Percentiles rank a stretch among this genome's conserved stretches.
Conservation (phyloP, 2,113 vertebrate genomes). For the Collichthys lucidus region DNA sequence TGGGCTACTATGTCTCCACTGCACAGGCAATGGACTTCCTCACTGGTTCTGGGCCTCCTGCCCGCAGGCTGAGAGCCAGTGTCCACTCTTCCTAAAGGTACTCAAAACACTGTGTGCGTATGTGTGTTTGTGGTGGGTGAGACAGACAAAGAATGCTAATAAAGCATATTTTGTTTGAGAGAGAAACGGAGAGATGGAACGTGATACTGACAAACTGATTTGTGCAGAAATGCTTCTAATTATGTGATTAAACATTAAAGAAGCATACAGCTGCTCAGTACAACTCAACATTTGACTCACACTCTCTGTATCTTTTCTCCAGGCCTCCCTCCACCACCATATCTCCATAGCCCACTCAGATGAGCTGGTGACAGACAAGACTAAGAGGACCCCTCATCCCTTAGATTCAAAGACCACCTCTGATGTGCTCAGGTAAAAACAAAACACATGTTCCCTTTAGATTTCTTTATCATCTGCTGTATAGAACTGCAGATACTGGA, state of each 20-base stretch:
- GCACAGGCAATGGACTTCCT: conserved; percentile 94
- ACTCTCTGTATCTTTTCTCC: conserved; percentile 44
- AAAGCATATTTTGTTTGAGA: not conserved
- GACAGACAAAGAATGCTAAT: not conserved
- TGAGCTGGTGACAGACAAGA: conserved; percentile 91
- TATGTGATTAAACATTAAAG: not conserved
- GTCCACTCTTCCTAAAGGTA: conserved; percentile 98
- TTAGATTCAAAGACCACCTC: conserved; percentile 99
- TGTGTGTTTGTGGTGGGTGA: not conserved
- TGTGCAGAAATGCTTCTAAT: not conserved
- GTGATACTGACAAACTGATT: not conserved
- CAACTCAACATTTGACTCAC: conserved; percentile 6
- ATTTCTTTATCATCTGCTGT: conserved; percentile 7
- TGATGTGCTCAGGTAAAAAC: conserved; percentile 94
- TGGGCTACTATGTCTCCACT: conserved; percentile 98
- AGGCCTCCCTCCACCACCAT: conserved; percentile 98
- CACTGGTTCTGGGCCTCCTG: conserved; percentile 99
- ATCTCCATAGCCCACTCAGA: conserved; percentile 96
- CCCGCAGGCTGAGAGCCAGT: conserved; percentile 97
- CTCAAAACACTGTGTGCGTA: not conserved
- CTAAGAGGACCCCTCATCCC: conserved; percentile 93
- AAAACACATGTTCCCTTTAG: not conserved
- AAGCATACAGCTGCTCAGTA: not conserved
- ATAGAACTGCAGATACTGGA: not conserved
- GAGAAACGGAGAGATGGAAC: not conserved